Evolutionary conservation across 2,888 invertebrate species (phyloP).

Genomic region (Bombylius major): DNA sequence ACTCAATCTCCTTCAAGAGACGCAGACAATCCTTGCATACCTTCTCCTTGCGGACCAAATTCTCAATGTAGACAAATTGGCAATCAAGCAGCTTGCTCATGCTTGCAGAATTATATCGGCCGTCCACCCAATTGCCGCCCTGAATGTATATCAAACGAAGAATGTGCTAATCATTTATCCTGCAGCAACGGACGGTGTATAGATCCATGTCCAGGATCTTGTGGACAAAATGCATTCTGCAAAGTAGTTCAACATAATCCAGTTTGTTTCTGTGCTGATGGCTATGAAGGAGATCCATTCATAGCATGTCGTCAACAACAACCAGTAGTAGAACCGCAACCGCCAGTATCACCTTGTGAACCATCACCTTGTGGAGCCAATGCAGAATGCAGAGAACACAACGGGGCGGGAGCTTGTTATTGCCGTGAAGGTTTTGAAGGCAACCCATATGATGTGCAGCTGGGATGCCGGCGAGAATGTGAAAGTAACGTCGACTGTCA

Average conservation of each 20-base stretch:
- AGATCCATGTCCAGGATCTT: slow-evolving; percentile 70
- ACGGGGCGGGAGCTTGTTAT: slow-evolving; percentile 73
- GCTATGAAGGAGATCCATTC: slow-evolving; percentile 68
- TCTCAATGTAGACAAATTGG: slow-evolving; percentile 70
- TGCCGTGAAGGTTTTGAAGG: slow-evolving; percentile 69
- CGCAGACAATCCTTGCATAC: slow-evolving; percentile 55
- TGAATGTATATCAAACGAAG: slow-evolving; percentile 66
- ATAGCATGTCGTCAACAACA: slow-evolving; percentile 39
- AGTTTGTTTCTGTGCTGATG: slow-evolving; percentile 68
- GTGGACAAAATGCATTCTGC: slow-evolving; percentile 69
- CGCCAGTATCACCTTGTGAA: slow-evolving; percentile 59
- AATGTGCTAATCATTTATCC: slow-evolving; percentile 69
- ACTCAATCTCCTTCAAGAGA: slow-evolving; percentile 27
- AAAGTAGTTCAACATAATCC: slow-evolving; percentile 73
- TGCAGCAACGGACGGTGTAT: slow-evolving; percentile 70
- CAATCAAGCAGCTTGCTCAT: slow-evolving; percentile 74
- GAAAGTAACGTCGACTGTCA: slow-evolving; percentile 65
- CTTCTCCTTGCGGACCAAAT: slow-evolving; percentile 73
- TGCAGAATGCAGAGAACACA: slow-evolving; percentile 69
- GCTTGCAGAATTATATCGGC: slow-evolving; percentile 65
- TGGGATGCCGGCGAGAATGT: slow-evolving; percentile 61
- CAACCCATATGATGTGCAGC: slow-evolving; percentile 59
- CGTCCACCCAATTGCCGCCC: slow-evolving; percentile 78
- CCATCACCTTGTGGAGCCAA: slow-evolving; percentile 79
- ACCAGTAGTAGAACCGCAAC: slow-evolving; percentile 48